phyloP scores from a whole-genome alignment of 2,113 vertebrate species.

The Ophthalmolycus amberensis region DNA sequence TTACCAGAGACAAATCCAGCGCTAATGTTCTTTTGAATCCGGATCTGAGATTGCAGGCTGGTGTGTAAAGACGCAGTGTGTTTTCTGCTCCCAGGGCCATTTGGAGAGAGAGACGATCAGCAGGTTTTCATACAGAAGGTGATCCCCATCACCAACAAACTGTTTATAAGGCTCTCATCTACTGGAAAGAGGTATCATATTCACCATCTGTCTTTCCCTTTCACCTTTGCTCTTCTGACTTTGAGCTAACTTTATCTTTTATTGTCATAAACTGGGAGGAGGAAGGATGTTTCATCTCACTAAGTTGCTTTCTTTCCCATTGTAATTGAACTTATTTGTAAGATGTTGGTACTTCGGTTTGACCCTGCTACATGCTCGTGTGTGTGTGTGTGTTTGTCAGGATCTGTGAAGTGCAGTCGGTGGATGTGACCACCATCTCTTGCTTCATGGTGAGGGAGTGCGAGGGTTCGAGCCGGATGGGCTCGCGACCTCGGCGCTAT shows the following conservation, averaged over 20 bases:
- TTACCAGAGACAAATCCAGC: background rate
- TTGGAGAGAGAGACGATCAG: constrained; percentile 97
- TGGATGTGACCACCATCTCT: constrained; percentile 94
- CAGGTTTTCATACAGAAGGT: constrained; percentile 99
- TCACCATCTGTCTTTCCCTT: background rate
- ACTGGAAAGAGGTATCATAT: constrained; percentile 92
- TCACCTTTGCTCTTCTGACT: background rate
- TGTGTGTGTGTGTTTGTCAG: constrained; percentile 69
- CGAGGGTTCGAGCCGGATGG: constrained; percentile 98
- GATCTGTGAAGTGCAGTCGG: constrained; percentile 97
- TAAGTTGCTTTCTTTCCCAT: background rate
- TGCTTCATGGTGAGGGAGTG: constrained; percentile 96
- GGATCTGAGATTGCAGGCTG: background rate
- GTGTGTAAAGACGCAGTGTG: background rate
- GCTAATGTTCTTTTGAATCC: background rate
- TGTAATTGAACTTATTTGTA: background rate
- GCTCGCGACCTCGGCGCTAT: constrained; percentile 94
- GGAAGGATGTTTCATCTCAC: background rate
- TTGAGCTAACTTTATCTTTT: background rate
- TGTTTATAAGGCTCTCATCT: constrained; percentile 96
- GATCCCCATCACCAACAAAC: constrained; percentile 96
- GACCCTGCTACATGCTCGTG: background rate
- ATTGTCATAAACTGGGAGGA: background rate
- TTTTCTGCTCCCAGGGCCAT: constrained; percentile 86
- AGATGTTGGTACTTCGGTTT: background rate